A percentile compares a stretch with the other conserved stretches of the same genome.
Conservation (phyloP, 2,888 invertebrate species). For the Brachylomia viminalis region DNA sequence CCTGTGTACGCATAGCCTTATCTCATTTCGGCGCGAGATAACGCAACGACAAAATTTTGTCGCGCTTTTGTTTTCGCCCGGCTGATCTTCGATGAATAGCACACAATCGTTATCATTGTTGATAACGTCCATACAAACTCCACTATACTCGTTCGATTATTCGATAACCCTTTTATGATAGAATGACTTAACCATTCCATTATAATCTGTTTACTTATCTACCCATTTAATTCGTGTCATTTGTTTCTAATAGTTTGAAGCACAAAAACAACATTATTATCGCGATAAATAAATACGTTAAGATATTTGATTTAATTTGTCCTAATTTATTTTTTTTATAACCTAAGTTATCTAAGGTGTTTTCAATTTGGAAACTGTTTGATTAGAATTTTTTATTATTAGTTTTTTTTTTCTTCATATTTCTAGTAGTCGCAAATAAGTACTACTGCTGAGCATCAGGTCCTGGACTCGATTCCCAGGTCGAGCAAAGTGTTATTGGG, state of each 20-base stretch:
- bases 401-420: background rate
- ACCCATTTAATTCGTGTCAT: background rate
- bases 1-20: background rate
- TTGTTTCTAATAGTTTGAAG: conserved; percentile 2
- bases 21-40: background rate
- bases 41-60: background rate
- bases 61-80: background rate
- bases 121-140: conserved; percentile 29
- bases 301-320: conserved; percentile 6
- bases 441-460: background rate
- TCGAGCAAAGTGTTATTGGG: too few species aligned
- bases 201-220: conserved; percentile 27
- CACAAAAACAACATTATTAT: conserved; percentile 20
- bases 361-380: background rate
- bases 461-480: background rate
- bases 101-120: conserved; percentile 35
- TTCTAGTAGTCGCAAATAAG: background rate
- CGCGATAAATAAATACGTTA: background rate
- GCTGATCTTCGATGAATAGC: conserved; percentile 21
- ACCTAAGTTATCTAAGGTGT: background rate
- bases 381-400: background rate
- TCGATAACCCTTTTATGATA: conserved; percentile 43
- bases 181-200: conserved; percentile 25
- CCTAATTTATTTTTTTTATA: conserved; percentile 12
- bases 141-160: conserved; percentile 33